Base-by-base conservation (phyloP, 2,888 invertebrate genomes). In the Cheilosia pagana region DNA sequence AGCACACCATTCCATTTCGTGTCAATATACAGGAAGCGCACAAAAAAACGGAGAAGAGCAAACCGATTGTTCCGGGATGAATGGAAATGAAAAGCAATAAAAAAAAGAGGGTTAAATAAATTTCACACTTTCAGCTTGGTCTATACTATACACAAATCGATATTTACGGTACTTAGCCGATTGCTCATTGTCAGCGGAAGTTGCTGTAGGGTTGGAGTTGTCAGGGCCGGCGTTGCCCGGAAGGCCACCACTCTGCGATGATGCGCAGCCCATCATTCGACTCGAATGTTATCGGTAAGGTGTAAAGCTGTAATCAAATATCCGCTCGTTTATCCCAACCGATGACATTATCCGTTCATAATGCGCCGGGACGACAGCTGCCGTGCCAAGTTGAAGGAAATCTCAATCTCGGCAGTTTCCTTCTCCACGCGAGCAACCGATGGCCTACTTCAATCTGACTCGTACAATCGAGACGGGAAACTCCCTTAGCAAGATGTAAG, bases 261-360 rank as follows among this genome's bases (percentile, higher is more conserved):
- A 87, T 57, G 88, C 86, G 75, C 88, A 88, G 19, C 88, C 88
- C 88, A 88, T 88, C 72, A 74, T 87, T 57, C 70, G 45, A 60
- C 79, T 81, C 43, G 62, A 70, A 81, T 57, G 75, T 45, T 65
- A 72, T 76, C 67, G 62, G 71, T 70, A 72, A 81, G 48, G 83
- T 81, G 81, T 81, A 79, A 70, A 75, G 50, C 77, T 77, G 70
- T 86, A 82, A 87, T 87, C 79, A 70, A 81, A 87, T 86, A 77
- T 87, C 86, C 87, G 74, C 62, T 74, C 59, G 70, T 77, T 82
- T 81, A 67, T 76, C 50, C 55, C 28, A 62, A 41, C 62, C 72
- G 70, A 77, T 59, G 65, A 74, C 86, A 86, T 87, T 79, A 75
- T 72, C 72, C 74, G 53, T 62, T 82, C 82, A 76, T 75, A 74